A percentile compares a stretch with the other conserved stretches of the same genome.
phyloP scores from a whole-genome alignment of 2,888 invertebrate species.

The Eustalomyia histrio region DNA sequence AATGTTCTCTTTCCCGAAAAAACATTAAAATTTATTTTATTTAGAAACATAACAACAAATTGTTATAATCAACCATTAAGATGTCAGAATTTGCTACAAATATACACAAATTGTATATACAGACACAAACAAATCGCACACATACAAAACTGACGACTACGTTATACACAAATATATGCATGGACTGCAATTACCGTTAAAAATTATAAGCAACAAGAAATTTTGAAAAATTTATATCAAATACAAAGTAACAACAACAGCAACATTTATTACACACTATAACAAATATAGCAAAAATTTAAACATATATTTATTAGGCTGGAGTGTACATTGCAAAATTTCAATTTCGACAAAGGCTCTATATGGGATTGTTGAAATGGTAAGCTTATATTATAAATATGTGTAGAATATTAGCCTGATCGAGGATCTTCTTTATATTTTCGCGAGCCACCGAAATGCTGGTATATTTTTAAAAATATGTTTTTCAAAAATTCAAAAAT shows the following conservation, averaged over 20 bases:
- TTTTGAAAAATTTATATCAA: constrained; percentile 46
- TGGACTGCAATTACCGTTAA: constrained; percentile 62
- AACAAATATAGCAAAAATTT: neutral
- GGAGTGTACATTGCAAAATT: too few relatives aligned
- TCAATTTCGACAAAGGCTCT: too few relatives aligned
- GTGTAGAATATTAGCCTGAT: too few relatives aligned
- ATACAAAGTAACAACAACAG: constrained; percentile 2
- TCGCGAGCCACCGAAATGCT: too few relatives aligned
- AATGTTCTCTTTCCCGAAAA: constrained; percentile 5
- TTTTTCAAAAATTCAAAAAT: too few relatives aligned
- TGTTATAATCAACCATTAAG: constrained; percentile 63
- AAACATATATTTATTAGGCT: neutral
- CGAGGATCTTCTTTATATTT: too few relatives aligned
- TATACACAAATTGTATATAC: constrained; percentile 1
- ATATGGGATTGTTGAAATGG: too few relatives aligned
- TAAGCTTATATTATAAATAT: too few relatives aligned
- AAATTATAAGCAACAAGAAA: constrained; percentile 60
- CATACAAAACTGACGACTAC: neutral
- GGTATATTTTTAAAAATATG: too few relatives aligned
- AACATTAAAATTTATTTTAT: constrained; percentile 62
- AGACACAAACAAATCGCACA: neutral
- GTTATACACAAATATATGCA: constrained; percentile 34
- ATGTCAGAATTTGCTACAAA: constrained; percentile 45
- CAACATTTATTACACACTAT: neutral
- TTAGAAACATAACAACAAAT: constrained; percentile 62